Base-by-base conservation (phyloP, 2,113 vertebrate species). In the Chionomys nivalis region DNA sequence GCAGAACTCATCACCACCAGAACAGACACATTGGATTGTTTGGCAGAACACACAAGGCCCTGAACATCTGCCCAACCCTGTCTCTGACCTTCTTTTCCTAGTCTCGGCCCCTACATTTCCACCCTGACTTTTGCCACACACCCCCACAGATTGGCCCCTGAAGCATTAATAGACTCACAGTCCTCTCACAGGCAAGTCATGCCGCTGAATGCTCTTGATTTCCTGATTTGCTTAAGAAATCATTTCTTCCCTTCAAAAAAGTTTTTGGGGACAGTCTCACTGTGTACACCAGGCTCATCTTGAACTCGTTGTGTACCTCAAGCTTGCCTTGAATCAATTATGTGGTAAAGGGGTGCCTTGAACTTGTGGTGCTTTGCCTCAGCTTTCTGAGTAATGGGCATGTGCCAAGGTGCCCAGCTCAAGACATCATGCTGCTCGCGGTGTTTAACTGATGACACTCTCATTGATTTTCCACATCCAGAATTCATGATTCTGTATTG, bases 1-100 rank as follows among this genome's bases (percentile, higher is more conserved):
- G 70, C n/a, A 97, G 70, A 91, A 95, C 44, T 95, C 66, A 68
- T 70, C 33, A 28, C 17, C 14, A 7, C 33, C 66, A 89, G 42
- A 76, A 88, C 21, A 55, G 89, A n/a, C 26, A 58, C 61, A 87
- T 85, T 11, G 31, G 63, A 78, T 82, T 79, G 63, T 63, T 89
- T 44, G 91, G 52, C 82, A 87, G 79, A 66, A 19, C n/a, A 81
- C 33, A 36, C 4, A 88, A 33, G 28, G 19, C 2, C 36, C 7
- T 42, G 66, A 28, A n/a, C 5, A 55, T 23, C 17, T n/a, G n/a
- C 58, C n/a, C 9, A 44, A 31, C 11, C 33, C 33, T 19, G 17
- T 21, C 13, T 78, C 77, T 39, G 24, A n/a, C 21, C 2, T 19
- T 12, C 0, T 42, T 85, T 93, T 52, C 36, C 11, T 19, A 61